Evolutionary conservation across 2,888 invertebrate genomes (phyloP).

Genomic region (Pseudococcus longispinus): DNA sequence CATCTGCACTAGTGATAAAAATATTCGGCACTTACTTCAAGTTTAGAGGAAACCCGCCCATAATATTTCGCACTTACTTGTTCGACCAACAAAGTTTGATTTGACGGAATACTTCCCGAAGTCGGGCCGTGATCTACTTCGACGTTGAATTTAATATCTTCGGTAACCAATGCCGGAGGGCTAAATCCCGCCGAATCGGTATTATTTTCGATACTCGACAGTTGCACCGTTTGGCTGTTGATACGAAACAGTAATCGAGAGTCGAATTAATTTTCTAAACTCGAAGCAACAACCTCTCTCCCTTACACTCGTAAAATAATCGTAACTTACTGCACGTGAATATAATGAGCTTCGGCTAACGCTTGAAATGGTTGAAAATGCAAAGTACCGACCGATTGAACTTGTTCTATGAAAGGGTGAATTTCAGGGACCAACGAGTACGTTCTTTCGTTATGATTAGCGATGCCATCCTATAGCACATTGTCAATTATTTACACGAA

Average conservation of each 20-base stretch:
- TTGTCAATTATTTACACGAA: not conserved
- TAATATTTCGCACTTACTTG: constrained; percentile 58
- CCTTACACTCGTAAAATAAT: not conserved
- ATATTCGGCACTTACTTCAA: not conserved
- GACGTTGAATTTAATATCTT: constrained; percentile 26
- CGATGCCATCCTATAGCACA: constrained; percentile 62
- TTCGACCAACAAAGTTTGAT: constrained; percentile 59
- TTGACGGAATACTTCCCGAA: constrained; percentile 59
- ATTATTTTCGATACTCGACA: constrained; percentile 58
- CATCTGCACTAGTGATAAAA: not conserved
- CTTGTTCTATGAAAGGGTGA: constrained; percentile 61
- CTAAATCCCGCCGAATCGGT: not conserved
- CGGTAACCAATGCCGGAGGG: not conserved
- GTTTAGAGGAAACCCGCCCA: not conserved
- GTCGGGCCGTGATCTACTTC: constrained; percentile 59
- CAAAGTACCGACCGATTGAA: constrained; percentile 63
- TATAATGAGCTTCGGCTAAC: constrained; percentile 64
- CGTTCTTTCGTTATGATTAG: constrained; percentile 64
- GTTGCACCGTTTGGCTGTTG: constrained; percentile 63
- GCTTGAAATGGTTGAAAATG: constrained; percentile 65
- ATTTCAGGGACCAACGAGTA: constrained; percentile 61
- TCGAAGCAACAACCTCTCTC: not conserved
- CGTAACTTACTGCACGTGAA: constrained; percentile 62
- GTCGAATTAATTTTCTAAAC: not conserved
- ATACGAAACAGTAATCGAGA: not conserved